A percentile compares a stretch with the other conserved stretches of the same genome.
Evolutionary conservation across 2,113 vertebrate species (phyloP).

Genomic region (Egretta garzetta): DNA sequence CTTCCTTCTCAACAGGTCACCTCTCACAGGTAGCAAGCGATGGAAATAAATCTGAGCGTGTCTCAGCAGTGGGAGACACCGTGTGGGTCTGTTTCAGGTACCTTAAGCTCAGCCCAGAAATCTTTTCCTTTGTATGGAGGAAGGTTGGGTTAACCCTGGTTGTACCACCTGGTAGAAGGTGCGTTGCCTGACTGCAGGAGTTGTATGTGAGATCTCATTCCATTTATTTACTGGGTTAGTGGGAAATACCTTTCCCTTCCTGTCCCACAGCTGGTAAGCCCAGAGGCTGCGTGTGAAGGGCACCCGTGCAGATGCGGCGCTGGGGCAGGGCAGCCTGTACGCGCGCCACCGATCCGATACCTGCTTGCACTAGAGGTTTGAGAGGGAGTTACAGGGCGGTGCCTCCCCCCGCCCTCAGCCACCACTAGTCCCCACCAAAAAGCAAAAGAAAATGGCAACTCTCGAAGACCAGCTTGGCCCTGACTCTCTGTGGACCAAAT

Average conservation of each 20-base stretch:
- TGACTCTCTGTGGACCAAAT: not conserved
- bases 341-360: fast-evolving
- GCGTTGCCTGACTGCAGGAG: not conserved
- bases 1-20: not conserved
- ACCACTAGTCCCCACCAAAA: not conserved
- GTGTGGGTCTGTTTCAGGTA: not conserved
- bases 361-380: not conserved
- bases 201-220: not conserved
- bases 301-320: not conserved
- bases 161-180: not conserved
- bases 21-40: not conserved
- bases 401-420: not conserved
- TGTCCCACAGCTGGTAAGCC: not conserved
- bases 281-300: not conserved
- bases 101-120: not conserved
- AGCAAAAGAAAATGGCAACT: not conserved
- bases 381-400: not conserved
- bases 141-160: constrained; percentile 26
- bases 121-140: not conserved
- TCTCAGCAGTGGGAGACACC: not conserved
- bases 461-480: not conserved
- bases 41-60: not conserved
- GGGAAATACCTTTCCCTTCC: not conserved
- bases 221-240: not conserved
- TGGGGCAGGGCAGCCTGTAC: not conserved